Percentiles rank a stretch among this genome's conserved stretches.
These are phyloP conservation scores for Invenusta paracnida DNA, from an alignment of 2,888 invertebrate genomes.

Conservation along the genomic window DNA sequence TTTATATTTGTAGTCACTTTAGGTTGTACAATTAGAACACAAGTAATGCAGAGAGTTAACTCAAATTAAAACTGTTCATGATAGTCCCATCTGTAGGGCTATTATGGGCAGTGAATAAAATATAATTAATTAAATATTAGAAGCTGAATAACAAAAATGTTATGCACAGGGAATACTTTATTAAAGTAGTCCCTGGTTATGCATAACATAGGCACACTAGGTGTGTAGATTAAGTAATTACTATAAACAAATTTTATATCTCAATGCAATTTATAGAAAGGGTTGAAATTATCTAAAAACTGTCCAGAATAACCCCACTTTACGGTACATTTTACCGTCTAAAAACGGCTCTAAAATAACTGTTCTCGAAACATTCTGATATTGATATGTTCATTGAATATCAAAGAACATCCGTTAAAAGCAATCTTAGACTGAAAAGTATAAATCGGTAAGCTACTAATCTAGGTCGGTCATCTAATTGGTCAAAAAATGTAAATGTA, in stretches of 20 bases:
- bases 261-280: not conserved
- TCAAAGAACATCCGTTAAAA: slow-evolving; percentile 8
- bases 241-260: not conserved
- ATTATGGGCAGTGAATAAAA: not conserved
- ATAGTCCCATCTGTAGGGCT: not conserved
- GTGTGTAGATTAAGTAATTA: not conserved
- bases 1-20: not conserved
- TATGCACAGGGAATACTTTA: no score
- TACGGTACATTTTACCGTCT: slow-evolving; percentile 6
- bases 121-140: not conserved
- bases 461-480: not conserved
- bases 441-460: not conserved
- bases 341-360: slow-evolving; percentile 2
- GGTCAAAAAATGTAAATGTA: not conserved
- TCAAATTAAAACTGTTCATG: not conserved
- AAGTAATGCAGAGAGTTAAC: not conserved
- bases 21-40: not conserved
- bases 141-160: not conserved
- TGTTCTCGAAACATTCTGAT: not conserved
- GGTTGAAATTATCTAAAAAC: not conserved
- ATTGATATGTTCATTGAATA: not conserved
- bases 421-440: slow-evolving; percentile 13
- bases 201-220: not conserved
- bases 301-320: not conserved
- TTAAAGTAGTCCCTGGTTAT: no score